Evolutionary conservation across 2,888 invertebrate species (phyloP), one percentile per base, ranked within the genome.

Genomic region (Digitonthophagus gazella): DNA sequence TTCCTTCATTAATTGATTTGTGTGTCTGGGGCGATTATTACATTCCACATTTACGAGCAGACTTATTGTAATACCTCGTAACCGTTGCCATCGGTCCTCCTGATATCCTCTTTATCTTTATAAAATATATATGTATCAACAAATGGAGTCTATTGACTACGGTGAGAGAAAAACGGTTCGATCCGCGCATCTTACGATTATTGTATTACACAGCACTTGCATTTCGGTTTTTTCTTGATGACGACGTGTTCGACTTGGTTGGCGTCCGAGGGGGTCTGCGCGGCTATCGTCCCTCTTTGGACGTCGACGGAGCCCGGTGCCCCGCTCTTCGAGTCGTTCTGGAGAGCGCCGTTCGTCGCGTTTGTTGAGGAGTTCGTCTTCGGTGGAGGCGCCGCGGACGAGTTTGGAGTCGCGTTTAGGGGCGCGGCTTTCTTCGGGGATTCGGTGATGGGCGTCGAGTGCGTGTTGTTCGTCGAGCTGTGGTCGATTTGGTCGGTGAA

Each of bases 141-240:
- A 77, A 61, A 61, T 61, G 28, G 18, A 77, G 76, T 77, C 78
- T 74, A 76, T 76, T 76, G 73, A 74, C 75, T 74, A 74, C 28
- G 28, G 28, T 44, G 28, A 44, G 28, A 44, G 28, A 11, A 8
- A 44, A 44, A 44, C 28, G 28, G 28, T 44, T 44, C 11, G 28
- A 44, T 44, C 28, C 28, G 28, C 28, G 28, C n/a, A n/a, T 44
- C 28, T 44, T 44, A 44, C 69, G 58, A 73, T 89, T 93, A 95
- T 90, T 95, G 95, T 83, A 95, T 88, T 82, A 93, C 93, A 88
- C 96, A 96, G 88, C 96, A 96, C 84, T 93, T 92, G 90, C 95
- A 95, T 87, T 95, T 95, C 84, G 93, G 93, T 86, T 95, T 96
- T 88, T 96, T 96, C 88, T 96, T 95, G 82, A 96, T 90, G 81